Base-by-base conservation (phyloP, 2,888 invertebrate species). In the Aleiodes testaceus region DNA sequence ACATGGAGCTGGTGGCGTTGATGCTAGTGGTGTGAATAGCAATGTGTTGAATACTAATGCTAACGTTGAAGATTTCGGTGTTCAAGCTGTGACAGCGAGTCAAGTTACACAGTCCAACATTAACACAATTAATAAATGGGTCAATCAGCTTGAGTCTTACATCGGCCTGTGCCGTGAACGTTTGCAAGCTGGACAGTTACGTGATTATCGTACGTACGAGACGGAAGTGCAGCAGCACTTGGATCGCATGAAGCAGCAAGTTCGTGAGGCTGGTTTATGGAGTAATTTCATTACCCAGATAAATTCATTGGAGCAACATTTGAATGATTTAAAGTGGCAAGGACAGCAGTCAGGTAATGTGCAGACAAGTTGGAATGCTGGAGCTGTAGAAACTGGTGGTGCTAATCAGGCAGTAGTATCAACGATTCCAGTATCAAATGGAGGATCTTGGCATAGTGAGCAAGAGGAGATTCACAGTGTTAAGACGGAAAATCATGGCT, bases 11-110 rank as follows among this genome's bases (percentile, higher is more conserved):
- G 75, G 75, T 4, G 45, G 36, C 16, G 36, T 11, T 44, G 26
- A 30, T 47, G 45, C 22, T 5, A 49, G 18, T 45, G 16, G 52
- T 26, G 9, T 42, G 4, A 45, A 16, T 45, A 47, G n/a, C 11
- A 22, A 45, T 45, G n/a, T 63, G 7, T 20, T 63, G 4, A 12
- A 16, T 4, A 61, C 18, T 0, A 44, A 63, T 11, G 59, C 16
- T 16, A 78, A 77, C 14, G 69, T 81, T 3, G 82, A 82, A 72
- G 79, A 82, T 64, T 75, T 82, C n/a, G 74, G 79, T 20, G 76
- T 75, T 16, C 73, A 75, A 1, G 66, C 69, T 12, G 72, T 70
- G 14, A 61, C 18, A 22, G 36, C 26, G 1, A 59, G 42, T 11
- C 65, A 69, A 30, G 59, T 50, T 5, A n/a, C 59, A n/a, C 61